Base-by-base conservation (phyloP, 2,888 invertebrate genomes). In the Ornithoptera alexandrae region DNA sequence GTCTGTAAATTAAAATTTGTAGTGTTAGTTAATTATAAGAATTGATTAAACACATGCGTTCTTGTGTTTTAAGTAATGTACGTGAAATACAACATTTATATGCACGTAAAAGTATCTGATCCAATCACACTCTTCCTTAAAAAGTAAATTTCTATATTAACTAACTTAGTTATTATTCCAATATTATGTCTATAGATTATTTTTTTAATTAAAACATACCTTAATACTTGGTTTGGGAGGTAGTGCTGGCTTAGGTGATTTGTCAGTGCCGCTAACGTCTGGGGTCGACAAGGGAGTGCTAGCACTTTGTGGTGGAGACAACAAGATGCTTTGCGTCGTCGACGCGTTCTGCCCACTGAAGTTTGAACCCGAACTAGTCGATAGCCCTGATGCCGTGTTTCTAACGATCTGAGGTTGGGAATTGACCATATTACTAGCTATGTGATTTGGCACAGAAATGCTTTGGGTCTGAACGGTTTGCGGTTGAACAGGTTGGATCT, bases 161-260 rank as follows among this genome's bases (percentile, higher is more conserved):
- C n/a, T 1, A 53, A 53, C 53, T 53, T 15, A 15, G 46, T 46
- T 15, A 10, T 12, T 46, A 46, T 46, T 4, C 2, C 15, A 46
- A 46, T 12, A 46, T 46, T 53, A n/a, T 53, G 5, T 5, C 6
- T n/a, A 6, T 50, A 18, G 17, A 50, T 1, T 22, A 3, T 0
- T 22, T 58, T 24, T 58, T 58, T 22, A 24, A 12, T 46, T 58
- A 46, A 68, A 63, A 63, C 80, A 71, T 84, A 93, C 93, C 90
- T 93, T 94, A 65, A 95, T 93, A 22, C 94, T 94, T 63, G 97
- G 98, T 89, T 97, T 98, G 15, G 97, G 97, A 72, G 97, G 97
- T 84, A 97, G 85, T 2, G 97, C 96, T 0, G 97, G 97, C 83
- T 97, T 96, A 62, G 94, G 93, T 30, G 90, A 92, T 81, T 94